Conservation (phyloP, 2,113 vertebrate genomes). For the Protomyctophum bolini region DNA sequence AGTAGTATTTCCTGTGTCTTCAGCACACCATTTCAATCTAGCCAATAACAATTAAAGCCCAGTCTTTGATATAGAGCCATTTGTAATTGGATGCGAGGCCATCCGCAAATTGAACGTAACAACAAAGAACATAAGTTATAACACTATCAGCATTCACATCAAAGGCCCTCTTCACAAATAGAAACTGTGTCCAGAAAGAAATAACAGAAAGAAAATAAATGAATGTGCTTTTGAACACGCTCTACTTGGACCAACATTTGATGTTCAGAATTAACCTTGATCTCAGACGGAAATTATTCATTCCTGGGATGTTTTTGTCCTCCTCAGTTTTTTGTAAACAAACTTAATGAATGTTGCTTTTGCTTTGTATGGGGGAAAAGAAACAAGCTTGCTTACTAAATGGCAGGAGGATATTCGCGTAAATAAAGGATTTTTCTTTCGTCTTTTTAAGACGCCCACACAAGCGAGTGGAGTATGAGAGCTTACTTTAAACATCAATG, state of each 20-base stretch:
- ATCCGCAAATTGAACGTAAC: conserved; percentile 3
- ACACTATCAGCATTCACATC: conserved; percentile 27
- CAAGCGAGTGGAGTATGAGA: conserved; percentile 16
- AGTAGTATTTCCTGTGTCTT: conserved; percentile 2
- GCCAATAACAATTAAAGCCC: conserved; percentile 4
- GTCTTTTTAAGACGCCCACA: conserved; percentile 31
- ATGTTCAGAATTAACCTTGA: conserved; percentile 29
- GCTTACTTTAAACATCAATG: conserved; percentile 26
- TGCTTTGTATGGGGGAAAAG: conserved; percentile 16
- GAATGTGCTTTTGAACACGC: conserved; percentile 5
- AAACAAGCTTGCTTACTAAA: neutral
- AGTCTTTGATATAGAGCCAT: conserved; percentile 14
- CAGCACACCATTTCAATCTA: neutral
- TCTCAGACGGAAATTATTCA: conserved; percentile 26
- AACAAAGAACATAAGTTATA: conserved; percentile 3
- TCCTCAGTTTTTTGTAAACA: conserved; percentile 35
- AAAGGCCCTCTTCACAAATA: conserved; percentile 14
- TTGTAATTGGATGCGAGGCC: conserved; percentile 2
- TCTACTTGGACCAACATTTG: conserved; percentile 27
- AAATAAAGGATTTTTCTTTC: conserved; percentile 30
- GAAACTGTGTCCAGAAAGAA: conserved; percentile 18
- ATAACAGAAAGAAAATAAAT: neutral
- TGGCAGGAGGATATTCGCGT: conserved; percentile 27
- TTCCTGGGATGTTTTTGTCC: neutral
- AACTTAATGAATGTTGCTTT: conserved; percentile 25